Conservation (phyloP, 2,888 invertebrate genomes). For the Rhingia campestris region DNA sequence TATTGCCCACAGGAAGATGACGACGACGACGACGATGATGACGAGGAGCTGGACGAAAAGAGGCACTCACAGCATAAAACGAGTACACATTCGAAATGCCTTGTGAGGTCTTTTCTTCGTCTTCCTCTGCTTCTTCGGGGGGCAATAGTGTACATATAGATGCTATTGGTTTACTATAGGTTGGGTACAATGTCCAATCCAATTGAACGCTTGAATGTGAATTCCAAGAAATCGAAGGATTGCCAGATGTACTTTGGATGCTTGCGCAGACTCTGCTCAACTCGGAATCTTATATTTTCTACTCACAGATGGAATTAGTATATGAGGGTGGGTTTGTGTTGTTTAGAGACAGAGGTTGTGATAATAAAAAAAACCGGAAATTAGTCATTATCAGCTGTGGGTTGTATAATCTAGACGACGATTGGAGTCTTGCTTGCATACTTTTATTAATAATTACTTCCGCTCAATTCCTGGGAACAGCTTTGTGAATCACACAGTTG, state of each 20-base stretch:
- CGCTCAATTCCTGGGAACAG: too few relatives aligned
- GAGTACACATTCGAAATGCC: conserved; percentile 67
- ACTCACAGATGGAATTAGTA: too few relatives aligned
- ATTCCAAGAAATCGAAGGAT: conserved; percentile 62
- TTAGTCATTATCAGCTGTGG: too few relatives aligned
- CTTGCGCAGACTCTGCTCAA: background rate
- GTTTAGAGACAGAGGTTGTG: too few relatives aligned
- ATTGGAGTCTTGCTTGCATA: too few relatives aligned
- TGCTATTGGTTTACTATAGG: conserved; percentile 13
- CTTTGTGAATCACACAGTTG: too few relatives aligned
- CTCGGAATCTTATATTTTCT: too few relatives aligned
- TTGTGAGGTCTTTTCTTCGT: conserved; percentile 68
- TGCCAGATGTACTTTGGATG: conserved; percentile 52
- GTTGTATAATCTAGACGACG: too few relatives aligned
- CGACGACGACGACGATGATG: background rate
- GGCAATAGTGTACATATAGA: conserved; percentile 16
- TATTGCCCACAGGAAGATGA: conserved; percentile 18
- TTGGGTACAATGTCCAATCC: conserved; percentile 70
- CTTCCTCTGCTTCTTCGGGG: conserved; percentile 4
- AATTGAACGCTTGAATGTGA: conserved; percentile 66
- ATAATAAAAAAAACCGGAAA: too few relatives aligned
- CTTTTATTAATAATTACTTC: too few relatives aligned
- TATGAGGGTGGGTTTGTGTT: too few relatives aligned
- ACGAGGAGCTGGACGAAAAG: background rate
- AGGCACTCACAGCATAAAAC: conserved; percentile 43